These are phyloP conservation scores for Pandemis heparana DNA, from an alignment of 2,888 invertebrate genomes.

Conservation along the genomic window DNA sequence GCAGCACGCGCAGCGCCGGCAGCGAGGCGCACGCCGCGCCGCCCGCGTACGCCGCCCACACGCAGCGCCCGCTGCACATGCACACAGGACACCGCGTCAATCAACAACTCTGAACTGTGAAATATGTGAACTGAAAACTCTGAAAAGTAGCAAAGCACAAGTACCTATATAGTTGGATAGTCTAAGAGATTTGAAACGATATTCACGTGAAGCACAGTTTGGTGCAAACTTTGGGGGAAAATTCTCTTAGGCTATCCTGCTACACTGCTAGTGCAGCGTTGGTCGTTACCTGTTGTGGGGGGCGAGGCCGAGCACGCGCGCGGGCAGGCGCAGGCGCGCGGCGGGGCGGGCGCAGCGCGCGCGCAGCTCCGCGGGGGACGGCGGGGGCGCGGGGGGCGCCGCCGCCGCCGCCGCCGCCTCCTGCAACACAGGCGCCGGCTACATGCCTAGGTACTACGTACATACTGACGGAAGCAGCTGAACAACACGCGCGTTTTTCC, in stretches of 20 bases:
- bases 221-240: no score
- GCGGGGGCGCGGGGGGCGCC: conserved; percentile 22
- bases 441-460: no score
- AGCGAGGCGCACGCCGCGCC: conserved; percentile 61
- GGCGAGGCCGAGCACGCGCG: conserved; percentile 55
- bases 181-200: no score
- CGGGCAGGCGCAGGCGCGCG: conserved; percentile 38
- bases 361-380: conserved; percentile 2
- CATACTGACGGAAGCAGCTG: no score
- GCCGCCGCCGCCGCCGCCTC: conserved; percentile 42
- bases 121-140: no score
- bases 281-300: conserved; percentile 53
- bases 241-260: no score
- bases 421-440: conserved; percentile 7
- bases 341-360: conserved; percentile 39
- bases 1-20: conserved; percentile 58
- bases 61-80: conserved; percentile 60
- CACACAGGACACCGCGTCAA: background rate
- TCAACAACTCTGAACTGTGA: no score
- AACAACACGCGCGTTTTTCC: no score
- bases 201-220: no score
- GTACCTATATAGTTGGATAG: no score
- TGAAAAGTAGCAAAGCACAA: no score
- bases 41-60: conserved; percentile 61
- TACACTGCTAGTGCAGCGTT: no score